These are phyloP conservation scores for Hoplodrina ambigua DNA, from an alignment of 2,888 invertebrate species.

Conservation along the genomic window DNA sequence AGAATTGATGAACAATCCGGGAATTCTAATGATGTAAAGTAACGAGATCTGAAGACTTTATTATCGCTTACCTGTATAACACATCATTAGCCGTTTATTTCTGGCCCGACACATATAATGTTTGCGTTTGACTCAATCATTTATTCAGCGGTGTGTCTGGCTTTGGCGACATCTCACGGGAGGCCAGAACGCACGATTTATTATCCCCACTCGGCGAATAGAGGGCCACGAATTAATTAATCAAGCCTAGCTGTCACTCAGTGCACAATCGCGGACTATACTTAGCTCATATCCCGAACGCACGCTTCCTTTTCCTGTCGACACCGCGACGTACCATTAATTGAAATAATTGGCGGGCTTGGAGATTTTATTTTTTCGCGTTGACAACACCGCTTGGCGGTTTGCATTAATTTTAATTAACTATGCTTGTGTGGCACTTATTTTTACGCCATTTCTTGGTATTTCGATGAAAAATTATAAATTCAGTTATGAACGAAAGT, in stretches of 20 bases:
- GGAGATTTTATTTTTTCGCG: conserved; percentile 82
- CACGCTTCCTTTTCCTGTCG: conserved; percentile 88
- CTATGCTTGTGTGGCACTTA: conserved; percentile 53
- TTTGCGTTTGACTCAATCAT: conserved; percentile 87
- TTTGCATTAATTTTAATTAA: conserved; percentile 73
- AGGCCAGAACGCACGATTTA: conserved; percentile 88
- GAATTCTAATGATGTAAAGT: conserved; percentile 83
- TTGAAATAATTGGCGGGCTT: conserved; percentile 88
- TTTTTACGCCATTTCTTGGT: conserved; percentile 56
- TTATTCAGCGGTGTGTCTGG: conserved; percentile 82
- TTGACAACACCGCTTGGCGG: conserved; percentile 80
- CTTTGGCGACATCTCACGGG: conserved; percentile 88
- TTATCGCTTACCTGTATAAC: conserved; percentile 87
- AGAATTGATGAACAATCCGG: conserved; percentile 72
- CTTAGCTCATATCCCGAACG: conserved; percentile 76
- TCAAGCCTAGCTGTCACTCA: conserved; percentile 88
- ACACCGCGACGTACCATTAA: conserved; percentile 86
- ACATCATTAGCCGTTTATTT: conserved; percentile 88
- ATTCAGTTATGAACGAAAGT: conserved; percentile 39
- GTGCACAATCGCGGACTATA: conserved; percentile 84
- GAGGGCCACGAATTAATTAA: conserved; percentile 87
- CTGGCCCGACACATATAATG: conserved; percentile 84
- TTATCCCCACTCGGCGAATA: conserved; percentile 83
- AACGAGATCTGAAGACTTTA: conserved; percentile 86
- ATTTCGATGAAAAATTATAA: conserved; percentile 55